Percentiles rank a stretch among this genome's conserved stretches.
Conservation (phyloP, 1,140 invertebrate species). For the Asbolus verrucosus region DNA sequence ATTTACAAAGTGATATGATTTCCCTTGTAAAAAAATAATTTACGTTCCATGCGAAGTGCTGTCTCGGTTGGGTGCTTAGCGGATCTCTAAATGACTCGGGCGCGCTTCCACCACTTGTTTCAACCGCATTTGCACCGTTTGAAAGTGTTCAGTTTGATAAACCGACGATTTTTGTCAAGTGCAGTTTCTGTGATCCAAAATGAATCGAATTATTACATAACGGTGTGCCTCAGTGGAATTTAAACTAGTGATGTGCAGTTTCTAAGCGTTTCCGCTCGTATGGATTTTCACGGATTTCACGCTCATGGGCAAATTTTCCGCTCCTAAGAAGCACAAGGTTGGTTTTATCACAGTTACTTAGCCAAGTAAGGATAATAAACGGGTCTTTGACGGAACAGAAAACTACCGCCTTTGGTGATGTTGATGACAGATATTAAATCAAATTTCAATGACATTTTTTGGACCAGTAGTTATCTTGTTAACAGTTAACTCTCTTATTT, state of each 20-base stretch:
- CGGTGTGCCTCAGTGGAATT: neutral
- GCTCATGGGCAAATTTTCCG: slow-evolving; percentile 19
- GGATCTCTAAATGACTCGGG: slow-evolving; percentile 39
- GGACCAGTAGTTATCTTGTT: no score
- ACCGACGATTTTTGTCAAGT: slow-evolving; percentile 2
- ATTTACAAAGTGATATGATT: slow-evolving; percentile 26
- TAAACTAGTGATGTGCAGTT: slow-evolving; percentile 10
- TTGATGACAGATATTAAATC: no score
- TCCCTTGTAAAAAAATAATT: slow-evolving; percentile 37
- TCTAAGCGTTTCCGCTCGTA: neutral
- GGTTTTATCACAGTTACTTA: neutral
- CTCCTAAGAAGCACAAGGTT: slow-evolving; percentile 16
- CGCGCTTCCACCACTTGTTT: slow-evolving; percentile 42
- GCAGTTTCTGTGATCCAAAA: slow-evolving; percentile 13
- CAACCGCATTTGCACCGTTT: slow-evolving; percentile 37
- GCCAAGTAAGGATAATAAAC: no score
- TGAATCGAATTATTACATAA: no score
- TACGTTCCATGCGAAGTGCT: slow-evolving; percentile 37
- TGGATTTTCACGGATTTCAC: slow-evolving; percentile 10
- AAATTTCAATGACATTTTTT: neutral
- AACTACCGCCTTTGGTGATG: no score
- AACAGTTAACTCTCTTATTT: no score
- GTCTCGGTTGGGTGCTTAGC: slow-evolving; percentile 33
- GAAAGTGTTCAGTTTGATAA: slow-evolving; percentile 28
- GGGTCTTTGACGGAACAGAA: no score